These are phyloP conservation scores for Drosophila rubida DNA, from an alignment of 2,888 invertebrate species.

Conservation along the genomic window DNA sequence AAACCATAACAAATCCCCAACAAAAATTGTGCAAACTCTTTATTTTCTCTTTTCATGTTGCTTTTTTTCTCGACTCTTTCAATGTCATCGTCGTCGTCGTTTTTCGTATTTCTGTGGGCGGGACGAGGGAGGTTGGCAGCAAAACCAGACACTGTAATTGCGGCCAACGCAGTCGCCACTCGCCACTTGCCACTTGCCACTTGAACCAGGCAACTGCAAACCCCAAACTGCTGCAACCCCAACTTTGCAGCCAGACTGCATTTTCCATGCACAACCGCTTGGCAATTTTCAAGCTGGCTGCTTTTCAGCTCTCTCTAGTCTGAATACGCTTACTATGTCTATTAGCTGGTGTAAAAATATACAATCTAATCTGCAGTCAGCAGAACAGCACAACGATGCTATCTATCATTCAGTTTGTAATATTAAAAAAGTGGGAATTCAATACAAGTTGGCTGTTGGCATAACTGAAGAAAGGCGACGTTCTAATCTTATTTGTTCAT, in stretches of 20 bases:
- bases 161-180: constrained; percentile 37
- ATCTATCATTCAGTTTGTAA: no score
- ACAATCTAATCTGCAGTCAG: no score
- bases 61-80: constrained; percentile 35
- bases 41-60: constrained; percentile 32
- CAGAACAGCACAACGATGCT: no score
- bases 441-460: not conserved
- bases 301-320: constrained; percentile 11
- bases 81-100: constrained; percentile 52
- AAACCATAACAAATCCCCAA: constrained; percentile 10
- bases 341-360: no score
- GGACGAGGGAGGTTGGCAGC: constrained; percentile 16
- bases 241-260: constrained; percentile 38
- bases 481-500: not conserved
- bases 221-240: constrained; percentile 17
- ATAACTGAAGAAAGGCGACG: not conserved
- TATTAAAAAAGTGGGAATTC: not conserved
- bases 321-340: constrained; percentile 22
- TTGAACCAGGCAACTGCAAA: constrained; percentile 44
- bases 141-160: constrained; percentile 64
- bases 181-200: constrained; percentile 54
- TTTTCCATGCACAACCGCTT: constrained; percentile 38
- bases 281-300: constrained; percentile 20
- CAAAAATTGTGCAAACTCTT: constrained; percentile 27
- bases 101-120: not conserved